These are phyloP conservation scores for Aporrectodea caliginosa DNA, from an alignment of 1,140 invertebrate species.

Conservation along the genomic window DNA sequence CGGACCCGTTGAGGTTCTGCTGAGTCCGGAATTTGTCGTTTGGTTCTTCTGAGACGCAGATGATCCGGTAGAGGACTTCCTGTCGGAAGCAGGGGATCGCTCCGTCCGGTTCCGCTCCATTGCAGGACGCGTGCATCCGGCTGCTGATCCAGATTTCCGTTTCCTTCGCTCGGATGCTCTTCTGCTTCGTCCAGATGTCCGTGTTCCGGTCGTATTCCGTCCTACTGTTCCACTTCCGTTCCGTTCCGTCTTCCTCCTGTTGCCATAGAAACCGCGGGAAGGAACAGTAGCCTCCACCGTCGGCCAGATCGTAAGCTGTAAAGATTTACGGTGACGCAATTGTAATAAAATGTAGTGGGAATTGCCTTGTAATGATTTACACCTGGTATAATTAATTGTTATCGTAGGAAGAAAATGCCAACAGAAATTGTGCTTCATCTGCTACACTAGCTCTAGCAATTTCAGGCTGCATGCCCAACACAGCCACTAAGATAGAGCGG, in stretches of 20 bases:
- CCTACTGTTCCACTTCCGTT: slow-evolving; percentile 19
- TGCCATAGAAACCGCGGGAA: slow-evolving; percentile 23
- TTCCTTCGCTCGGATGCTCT: slow-evolving; percentile 14
- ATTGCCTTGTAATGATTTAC: no score
- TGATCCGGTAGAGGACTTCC: slow-evolving; percentile 12
- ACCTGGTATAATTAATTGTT: no score
- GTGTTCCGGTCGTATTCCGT: slow-evolving; percentile 13
- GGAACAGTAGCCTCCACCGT: slow-evolving; percentile 19
- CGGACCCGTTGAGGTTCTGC: slow-evolving; percentile 3
- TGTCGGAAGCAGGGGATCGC: slow-evolving; percentile 20
- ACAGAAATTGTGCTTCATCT: no score
- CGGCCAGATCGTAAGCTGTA: not conserved
- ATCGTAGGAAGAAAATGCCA: no score
- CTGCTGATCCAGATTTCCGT: slow-evolving; percentile 13
- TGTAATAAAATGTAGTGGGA: no score
- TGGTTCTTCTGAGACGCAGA: slow-evolving; percentile 22
- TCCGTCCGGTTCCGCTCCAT: not conserved
- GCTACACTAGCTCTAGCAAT: no score
- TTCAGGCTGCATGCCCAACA: no score
- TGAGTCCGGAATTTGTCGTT: slow-evolving; percentile 19
- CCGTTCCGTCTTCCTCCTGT: not conserved
- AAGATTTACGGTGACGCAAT: no score
- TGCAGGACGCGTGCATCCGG: slow-evolving; percentile 19
- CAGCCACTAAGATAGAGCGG: no score
- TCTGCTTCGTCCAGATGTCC: slow-evolving; percentile 26